phyloP scores from a whole-genome alignment of 2,797 vertebrate genomes.

The Sebastes itinus region DNA sequence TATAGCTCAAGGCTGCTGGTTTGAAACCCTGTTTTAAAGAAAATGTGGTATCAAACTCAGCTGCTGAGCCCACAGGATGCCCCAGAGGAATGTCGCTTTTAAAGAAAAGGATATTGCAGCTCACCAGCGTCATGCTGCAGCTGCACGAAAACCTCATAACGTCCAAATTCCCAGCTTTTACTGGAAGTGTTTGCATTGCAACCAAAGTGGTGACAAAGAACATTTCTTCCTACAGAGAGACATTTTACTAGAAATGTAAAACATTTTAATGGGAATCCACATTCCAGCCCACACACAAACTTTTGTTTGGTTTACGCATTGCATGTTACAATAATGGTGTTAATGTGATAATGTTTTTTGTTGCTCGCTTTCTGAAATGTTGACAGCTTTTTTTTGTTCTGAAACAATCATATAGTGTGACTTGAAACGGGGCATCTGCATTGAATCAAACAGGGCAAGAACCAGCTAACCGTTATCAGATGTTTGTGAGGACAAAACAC shows the following conservation, averaged over 20 bases:
- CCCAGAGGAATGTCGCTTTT: conserved; percentile 34
- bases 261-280: background rate
- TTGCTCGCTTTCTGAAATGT: conserved; percentile 5
- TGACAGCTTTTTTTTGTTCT: background rate
- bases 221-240: background rate
- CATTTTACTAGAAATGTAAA: background rate
- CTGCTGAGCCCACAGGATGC: conserved; percentile 36
- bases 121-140: conserved; percentile 23
- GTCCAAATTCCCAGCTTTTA: conserved; percentile 2
- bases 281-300: background rate
- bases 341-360: conserved; percentile 10
- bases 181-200: background rate
- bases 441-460: conserved; percentile 40
- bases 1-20: conserved; percentile 4
- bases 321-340: background rate
- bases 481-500: conserved; percentile 53
- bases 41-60: background rate
- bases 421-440: conserved; percentile 36
- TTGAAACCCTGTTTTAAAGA: conserved; percentile 22
- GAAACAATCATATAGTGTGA: background rate
- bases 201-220: background rate
- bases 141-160: conserved; percentile 36
- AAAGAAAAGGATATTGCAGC: conserved; percentile 55
- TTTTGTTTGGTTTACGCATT: background rate
- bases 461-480: conserved; percentile 65